These are phyloP conservation scores for Denticeps clupeoides DNA, from an alignment of 2,797 vertebrate species.

Conservation along the genomic window DNA sequence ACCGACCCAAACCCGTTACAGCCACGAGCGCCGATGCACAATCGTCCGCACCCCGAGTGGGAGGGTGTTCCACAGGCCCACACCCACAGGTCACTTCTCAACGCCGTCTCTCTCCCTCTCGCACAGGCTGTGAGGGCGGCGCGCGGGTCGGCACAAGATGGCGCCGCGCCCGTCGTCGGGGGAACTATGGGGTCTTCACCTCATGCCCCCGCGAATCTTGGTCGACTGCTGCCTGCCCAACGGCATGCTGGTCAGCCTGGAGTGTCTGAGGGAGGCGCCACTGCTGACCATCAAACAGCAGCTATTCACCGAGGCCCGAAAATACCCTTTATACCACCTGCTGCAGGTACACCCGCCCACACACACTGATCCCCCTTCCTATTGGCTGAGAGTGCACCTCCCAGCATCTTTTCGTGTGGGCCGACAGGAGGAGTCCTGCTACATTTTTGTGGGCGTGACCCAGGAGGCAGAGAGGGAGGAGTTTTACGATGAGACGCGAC, in stretches of 20 bases:
- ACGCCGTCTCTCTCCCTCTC: not conserved
- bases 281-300: conserved; percentile 64
- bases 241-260: conserved; percentile 63
- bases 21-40: no score
- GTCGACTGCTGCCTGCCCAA: conserved; percentile 69
- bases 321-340: conserved; percentile 58
- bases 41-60: no score
- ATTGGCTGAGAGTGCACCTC: no score
- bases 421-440: conserved; percentile 61
- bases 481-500: conserved; percentile 62
- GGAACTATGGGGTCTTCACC: conserved; percentile 65
- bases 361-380: not conserved
- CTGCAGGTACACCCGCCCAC: conserved; percentile 38
- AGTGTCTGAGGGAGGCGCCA: conserved; percentile 64
- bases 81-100: not conserved
- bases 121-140: conserved; percentile 10
- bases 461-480: conserved; percentile 69
- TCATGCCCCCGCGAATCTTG: conserved; percentile 67
- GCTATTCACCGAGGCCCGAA: conserved; percentile 62
- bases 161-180: conserved; percentile 59
- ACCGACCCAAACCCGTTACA: no score
- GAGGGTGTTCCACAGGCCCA: not conserved
- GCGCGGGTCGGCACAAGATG: conserved; percentile 30
- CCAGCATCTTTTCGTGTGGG: conserved; percentile 18
- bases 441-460: conserved; percentile 70